Evolutionary conservation across 1,140 invertebrate species (phyloP).

Genomic region (Antheraea pernyi): DNA sequence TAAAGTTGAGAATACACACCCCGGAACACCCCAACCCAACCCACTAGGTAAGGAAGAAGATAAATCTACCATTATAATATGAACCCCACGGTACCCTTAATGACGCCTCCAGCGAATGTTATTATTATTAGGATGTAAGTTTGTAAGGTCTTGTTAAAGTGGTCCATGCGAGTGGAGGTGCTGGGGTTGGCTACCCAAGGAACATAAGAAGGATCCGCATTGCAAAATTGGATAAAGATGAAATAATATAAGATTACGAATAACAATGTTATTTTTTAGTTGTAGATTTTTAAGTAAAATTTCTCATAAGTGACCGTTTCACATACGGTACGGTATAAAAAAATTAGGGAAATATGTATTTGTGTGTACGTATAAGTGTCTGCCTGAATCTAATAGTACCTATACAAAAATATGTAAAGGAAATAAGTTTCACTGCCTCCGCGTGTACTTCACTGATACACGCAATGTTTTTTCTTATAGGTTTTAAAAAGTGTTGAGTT

Average conservation of each 20-base stretch:
- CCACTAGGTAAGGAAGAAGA: constrained; percentile 61
- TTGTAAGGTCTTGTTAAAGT: constrained; percentile 43
- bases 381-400: too few species aligned
- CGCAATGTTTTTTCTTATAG: too few species aligned
- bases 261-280: neutral
- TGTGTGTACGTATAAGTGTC: too few species aligned
- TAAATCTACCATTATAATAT: constrained; percentile 51
- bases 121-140: constrained; percentile 36
- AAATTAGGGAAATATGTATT: too few species aligned
- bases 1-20: constrained; percentile 71
- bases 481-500: too few species aligned
- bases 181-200: constrained; percentile 44
- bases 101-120: constrained; percentile 27
- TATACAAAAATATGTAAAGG: too few species aligned
- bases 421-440: too few species aligned
- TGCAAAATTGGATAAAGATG: constrained; percentile 40
- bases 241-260: neutral
- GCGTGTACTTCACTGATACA: too few species aligned
- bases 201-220: constrained; percentile 71
- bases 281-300: too few species aligned
- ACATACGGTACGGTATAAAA: too few species aligned
- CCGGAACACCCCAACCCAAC: constrained; percentile 43
- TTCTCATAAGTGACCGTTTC: too few species aligned
- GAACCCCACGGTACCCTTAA: constrained; percentile 35
- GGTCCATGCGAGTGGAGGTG: constrained; percentile 32